Evolutionary conservation across 2,888 invertebrate species (phyloP).

Genomic region (Brenthis daphne): DNA sequence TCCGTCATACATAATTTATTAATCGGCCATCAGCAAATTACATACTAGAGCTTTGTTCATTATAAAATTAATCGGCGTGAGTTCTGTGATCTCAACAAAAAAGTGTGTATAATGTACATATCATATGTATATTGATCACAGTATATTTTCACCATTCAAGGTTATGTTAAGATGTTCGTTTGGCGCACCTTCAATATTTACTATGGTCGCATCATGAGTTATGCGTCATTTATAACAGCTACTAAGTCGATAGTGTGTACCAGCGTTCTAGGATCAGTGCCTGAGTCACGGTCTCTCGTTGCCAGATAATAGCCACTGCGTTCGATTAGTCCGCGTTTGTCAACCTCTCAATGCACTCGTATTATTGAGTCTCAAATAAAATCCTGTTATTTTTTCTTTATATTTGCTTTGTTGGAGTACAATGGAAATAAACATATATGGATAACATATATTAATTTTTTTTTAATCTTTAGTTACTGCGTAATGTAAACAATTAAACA

Average conservation of each 20-base stretch:
- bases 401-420: slow-evolving; percentile 2
- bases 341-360: slow-evolving; percentile 50
- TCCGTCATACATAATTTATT: slow-evolving; percentile 30
- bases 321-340: slow-evolving; percentile 62
- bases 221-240: slow-evolving; percentile 65
- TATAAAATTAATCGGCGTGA: slow-evolving; percentile 21
- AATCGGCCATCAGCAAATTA: slow-evolving; percentile 18
- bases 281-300: slow-evolving; percentile 67
- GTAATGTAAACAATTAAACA: slow-evolving; percentile 44
- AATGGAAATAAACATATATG: slow-evolving; percentile 21
- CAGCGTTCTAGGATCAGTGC: slow-evolving; percentile 64
- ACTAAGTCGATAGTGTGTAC: slow-evolving; percentile 66
- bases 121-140: slow-evolving; percentile 13
- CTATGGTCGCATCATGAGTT: slow-evolving; percentile 54
- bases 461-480: slow-evolving; percentile 37
- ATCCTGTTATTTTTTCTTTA: slow-evolving; percentile 35
- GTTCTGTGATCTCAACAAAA: slow-evolving; percentile 24
- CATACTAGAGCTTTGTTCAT: slow-evolving; percentile 18
- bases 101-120: slow-evolving; percentile 31
- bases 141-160: slow-evolving; percentile 44
- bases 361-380: slow-evolving; percentile 45
- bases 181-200: slow-evolving; percentile 60
- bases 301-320: slow-evolving; percentile 62
- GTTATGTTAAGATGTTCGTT: slow-evolving; percentile 51
- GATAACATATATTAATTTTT: background rate